Evolutionary conservation across 2,888 invertebrate species (phyloP), one percentile per base, ranked within the genome.

Genomic region (Nasonia oneida): DNA sequence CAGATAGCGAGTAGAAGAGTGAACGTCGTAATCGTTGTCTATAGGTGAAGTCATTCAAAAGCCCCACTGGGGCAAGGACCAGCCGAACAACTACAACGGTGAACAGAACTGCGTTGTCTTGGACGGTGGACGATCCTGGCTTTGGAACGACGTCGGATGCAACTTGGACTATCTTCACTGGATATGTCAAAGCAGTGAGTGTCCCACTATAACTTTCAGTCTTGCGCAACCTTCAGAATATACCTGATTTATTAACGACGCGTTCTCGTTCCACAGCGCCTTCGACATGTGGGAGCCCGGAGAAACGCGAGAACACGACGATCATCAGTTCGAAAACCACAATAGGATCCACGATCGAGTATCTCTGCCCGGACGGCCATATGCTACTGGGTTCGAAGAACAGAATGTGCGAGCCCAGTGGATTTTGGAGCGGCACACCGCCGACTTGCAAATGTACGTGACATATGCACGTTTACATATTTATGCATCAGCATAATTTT

Each of bases 121-220:
- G 88, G 98, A 98, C 92, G 98, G 98, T 0, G 98, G 97, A 0
- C 95, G 98, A 77, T 96, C 96, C 87, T 98, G 98, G 98, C 94
- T 97, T 0, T 98, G 98, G 98, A 98, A 98, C 93, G 98, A 98
- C 93, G 98, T 98, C 39, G 98, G 98, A 80, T 98, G 98, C 93
- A 98, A 98, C 93, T 95, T 98, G 85, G 98, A 98, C 94, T 98
- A 98, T 91, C 94, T 98, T 84, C 97, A 97, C 94, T 98, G 98
- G 96, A 97, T 98, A 91, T 98, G 98, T 94, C 97, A 98, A 94
- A 97, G 97, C 94, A 95, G 97, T 98, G 94, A 96, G 96, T 95
- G 64, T 76, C 76, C n/a, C 15, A 64, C 15, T 42, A 57, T 42
- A 57, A 15, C 15, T 18, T 50, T 15, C 23, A 5, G 10, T 8